Evolutionary conservation across 2,797 vertebrate genomes (phyloP).

Genomic region (Fundulus diaphanus): DNA sequence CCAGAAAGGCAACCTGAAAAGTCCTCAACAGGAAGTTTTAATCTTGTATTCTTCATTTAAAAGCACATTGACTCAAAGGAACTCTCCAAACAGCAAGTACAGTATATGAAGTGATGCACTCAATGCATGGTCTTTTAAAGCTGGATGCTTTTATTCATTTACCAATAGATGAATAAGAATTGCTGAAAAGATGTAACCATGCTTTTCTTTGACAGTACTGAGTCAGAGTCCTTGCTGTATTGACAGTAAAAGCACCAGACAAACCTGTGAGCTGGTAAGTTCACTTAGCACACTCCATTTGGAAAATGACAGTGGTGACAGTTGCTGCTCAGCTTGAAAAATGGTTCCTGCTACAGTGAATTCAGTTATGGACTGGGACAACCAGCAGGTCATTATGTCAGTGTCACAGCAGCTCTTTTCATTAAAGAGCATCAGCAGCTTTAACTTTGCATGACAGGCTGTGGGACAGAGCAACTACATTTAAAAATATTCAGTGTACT

Average conservation of each 20-base stretch:
- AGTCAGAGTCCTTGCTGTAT: constrained; percentile 26
- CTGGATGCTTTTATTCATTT: constrained; percentile 15
- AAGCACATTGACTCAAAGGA: constrained; percentile 1
- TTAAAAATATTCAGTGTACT: neutral
- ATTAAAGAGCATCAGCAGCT: neutral
- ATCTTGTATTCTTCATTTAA: neutral
- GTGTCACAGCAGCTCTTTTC: constrained; percentile 3
- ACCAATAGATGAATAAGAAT: constrained; percentile 2
- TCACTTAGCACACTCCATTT: constrained; percentile 24
- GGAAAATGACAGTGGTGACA: neutral
- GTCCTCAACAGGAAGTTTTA: constrained; percentile 1
- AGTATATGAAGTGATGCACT: neutral
- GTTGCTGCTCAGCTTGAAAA: constrained; percentile 4
- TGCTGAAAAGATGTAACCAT: constrained; percentile 12
- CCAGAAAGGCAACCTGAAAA: neutral
- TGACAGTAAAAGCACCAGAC: constrained; percentile 28
- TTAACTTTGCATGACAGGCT: neutral
- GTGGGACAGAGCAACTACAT: neutral
- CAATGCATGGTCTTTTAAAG: neutral
- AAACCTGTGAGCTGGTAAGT: constrained; percentile 20
- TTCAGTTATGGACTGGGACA: constrained; percentile 11
- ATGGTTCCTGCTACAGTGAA: constrained; percentile 12
- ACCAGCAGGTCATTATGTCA: constrained; percentile 7
- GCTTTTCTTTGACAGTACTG: neutral
- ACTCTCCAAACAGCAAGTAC: neutral